phyloP scores from a whole-genome alignment of 1,140 invertebrate genomes.

The Papilio glaucus region DNA sequence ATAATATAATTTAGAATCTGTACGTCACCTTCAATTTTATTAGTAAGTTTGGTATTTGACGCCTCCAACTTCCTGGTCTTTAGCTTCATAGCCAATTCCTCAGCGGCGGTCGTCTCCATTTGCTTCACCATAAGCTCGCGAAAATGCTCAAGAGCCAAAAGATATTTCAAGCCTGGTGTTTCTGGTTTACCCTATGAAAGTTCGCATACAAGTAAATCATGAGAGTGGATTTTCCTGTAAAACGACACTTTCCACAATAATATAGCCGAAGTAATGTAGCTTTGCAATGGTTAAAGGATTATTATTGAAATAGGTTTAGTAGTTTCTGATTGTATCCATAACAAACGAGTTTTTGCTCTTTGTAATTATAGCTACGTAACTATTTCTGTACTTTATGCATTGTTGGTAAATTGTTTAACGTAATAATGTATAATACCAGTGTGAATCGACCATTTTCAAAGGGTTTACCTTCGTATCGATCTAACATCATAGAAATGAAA shows the following conservation, averaged over 20 bases:
- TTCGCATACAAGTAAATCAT: neutral
- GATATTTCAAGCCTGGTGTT: slow-evolving; percentile 54
- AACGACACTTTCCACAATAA: too few relatives aligned
- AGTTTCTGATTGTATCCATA: neutral
- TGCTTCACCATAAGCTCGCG: slow-evolving; percentile 68
- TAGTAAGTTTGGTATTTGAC: slow-evolving; percentile 61
- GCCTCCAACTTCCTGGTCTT: slow-evolving; percentile 66
- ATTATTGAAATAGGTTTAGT: neutral
- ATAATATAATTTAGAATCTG: neutral
- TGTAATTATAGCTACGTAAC: too few relatives aligned
- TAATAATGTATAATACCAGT: too few relatives aligned
- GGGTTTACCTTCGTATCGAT: too few relatives aligned
- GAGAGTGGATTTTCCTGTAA: too few relatives aligned
- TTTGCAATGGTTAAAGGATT: too few relatives aligned
- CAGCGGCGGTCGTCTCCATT: slow-evolving; percentile 68
- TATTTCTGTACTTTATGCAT: too few relatives aligned
- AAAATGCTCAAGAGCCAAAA: slow-evolving; percentile 65
- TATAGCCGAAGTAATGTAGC: too few relatives aligned
- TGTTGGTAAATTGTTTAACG: too few relatives aligned
- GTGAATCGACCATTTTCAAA: too few relatives aligned
- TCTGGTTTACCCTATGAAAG: slow-evolving; percentile 36
- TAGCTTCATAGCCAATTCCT: slow-evolving; percentile 63
- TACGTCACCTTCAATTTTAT: slow-evolving; percentile 62
- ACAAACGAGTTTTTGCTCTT: neutral
- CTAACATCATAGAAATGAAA: too few relatives aligned